Percentiles rank a stretch among this genome's conserved stretches.
These are phyloP conservation scores for Lates japonicus DNA, from an alignment of 2,797 vertebrate genomes.

Conservation along the genomic window DNA sequence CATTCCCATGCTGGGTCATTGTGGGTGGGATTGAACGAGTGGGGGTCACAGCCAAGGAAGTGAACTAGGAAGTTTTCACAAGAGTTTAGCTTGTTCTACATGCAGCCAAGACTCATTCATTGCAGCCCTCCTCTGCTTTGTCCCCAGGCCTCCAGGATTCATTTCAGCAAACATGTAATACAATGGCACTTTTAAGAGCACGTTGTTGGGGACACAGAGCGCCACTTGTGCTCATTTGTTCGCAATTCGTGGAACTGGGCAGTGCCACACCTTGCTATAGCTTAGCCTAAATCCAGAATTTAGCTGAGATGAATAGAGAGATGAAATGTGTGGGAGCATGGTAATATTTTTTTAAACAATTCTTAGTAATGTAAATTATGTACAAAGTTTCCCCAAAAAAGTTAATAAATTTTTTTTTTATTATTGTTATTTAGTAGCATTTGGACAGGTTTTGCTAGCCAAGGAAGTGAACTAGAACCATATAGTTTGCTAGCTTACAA, in stretches of 20 bases:
- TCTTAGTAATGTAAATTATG: neutral
- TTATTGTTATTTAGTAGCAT: neutral
- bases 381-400: neutral
- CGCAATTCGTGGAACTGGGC: neutral
- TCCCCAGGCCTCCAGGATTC: slow-evolving; percentile 41
- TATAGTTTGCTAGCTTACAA: neutral
- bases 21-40: slow-evolving; percentile 80
- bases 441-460: neutral
- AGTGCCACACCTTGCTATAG: neutral
- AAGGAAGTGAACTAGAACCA: neutral
- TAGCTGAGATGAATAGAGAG: neutral
- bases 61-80: slow-evolving; percentile 87
- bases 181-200: slow-evolving; percentile 12
- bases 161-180: slow-evolving; percentile 57
- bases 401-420: neutral
- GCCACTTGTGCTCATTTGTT: slow-evolving; percentile 19
- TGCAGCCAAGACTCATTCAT: slow-evolving; percentile 51
- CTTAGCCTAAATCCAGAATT: neutral
- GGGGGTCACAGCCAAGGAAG: slow-evolving; percentile 84
- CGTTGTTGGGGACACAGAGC: slow-evolving; percentile 6
- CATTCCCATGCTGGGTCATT: slow-evolving; percentile 83
- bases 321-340: neutral
- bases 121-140: slow-evolving; percentile 31
- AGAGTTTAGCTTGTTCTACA: slow-evolving; percentile 71
- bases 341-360: neutral